Base-by-base conservation (phyloP, 2,113 vertebrate genomes). In the Clarias macrocephalus region DNA sequence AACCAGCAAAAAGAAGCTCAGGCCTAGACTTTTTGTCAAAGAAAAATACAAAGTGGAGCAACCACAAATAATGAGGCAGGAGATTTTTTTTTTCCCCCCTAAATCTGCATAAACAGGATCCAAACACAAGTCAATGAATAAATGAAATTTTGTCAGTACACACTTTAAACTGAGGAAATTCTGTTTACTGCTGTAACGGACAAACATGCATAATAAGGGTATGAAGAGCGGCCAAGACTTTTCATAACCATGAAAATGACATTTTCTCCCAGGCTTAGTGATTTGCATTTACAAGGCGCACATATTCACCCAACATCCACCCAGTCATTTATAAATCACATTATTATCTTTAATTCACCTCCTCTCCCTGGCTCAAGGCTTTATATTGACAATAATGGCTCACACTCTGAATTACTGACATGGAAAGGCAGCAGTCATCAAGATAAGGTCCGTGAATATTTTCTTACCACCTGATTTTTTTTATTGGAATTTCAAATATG, bases 261-360 rank as follows among this genome's bases (percentile, higher is more conserved):
- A 73, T 87, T 82, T 82, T 62, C 80, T 86, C 42, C 56, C 56
- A 73, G 85, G 66, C 66, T 82, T 62, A 48, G 57, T 68, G 86
- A 82, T 87, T 87, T 82, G 65, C 77, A 81, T 86, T 86, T 70
- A 80, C 77, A 86, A 77, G 42, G 11, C 80, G 19, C 77, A 65
- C 77, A 77, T 37, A 63, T 48, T 76, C 72, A n/a, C 37, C 76
- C 60, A 21, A 84, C 68, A 54, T 76, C 60, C 70, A 75, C 56
- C 59, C 79, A 77, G 65, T 86, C 65, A 83, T 88, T 86, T 88
- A 85, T 86, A 83, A 79, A 84, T 86, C 70, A 86, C 48, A 52
- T 84, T 86, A 83, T 88, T 81, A 90, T 81, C 70, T 52, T 86
- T 89, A 88, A 75, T 63, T 87, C 80, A 85, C 37, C 60, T 62